Evolutionary conservation across 2,113 vertebrate species (phyloP), one percentile per base, ranked within the genome.

Genomic region (Conger conger): DNA sequence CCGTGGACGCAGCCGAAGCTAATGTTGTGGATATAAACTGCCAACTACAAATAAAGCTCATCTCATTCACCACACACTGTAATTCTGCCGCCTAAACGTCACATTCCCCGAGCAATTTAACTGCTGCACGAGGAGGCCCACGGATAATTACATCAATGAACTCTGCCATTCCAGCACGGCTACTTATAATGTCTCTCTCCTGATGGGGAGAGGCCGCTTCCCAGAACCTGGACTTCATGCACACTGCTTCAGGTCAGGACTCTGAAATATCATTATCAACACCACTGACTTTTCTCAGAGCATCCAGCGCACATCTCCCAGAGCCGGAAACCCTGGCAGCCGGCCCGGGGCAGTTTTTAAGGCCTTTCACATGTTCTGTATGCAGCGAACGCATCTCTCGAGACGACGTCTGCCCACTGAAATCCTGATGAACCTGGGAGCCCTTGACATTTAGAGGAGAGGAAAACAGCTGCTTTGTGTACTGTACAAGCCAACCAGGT

Each of bases 101-200:
- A 80, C n/a, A 33, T 80, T 57, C 78, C 83, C 83, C 16, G 45
- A 85, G 77, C 53, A 80, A 30, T 80, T 85, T 36, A 15, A n/a
- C 50, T 27, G 16, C 53, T 76, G 73, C 54, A 63, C 33, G 77
- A 60, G 76, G 53, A 79, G 6, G 37, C 37, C 40, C 76, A 53
- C 82, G n/a, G 36, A 60, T 42, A 85, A 63, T 80, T 57, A 27
- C 8, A 78, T 60, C 50, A 15, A n/a, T 82, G 35, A 82, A 37
- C 53, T 37, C 50, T 60, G 53, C 30, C 81, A 82, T 57, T 60
- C 50, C 37, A 82, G 33, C 5, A 45, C 5, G 83, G 20, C 83
- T 27, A 37, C 77, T 80, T 42, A 60, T 80, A 78, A 80, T 79
- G 53, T 17, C 17, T 20, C 27, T 37, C 54, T 42, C 83, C 83